Evolutionary conservation across 2,888 invertebrate species (phyloP), one percentile per base, ranked within the genome.

Genomic region (Eristalis pertinax): DNA sequence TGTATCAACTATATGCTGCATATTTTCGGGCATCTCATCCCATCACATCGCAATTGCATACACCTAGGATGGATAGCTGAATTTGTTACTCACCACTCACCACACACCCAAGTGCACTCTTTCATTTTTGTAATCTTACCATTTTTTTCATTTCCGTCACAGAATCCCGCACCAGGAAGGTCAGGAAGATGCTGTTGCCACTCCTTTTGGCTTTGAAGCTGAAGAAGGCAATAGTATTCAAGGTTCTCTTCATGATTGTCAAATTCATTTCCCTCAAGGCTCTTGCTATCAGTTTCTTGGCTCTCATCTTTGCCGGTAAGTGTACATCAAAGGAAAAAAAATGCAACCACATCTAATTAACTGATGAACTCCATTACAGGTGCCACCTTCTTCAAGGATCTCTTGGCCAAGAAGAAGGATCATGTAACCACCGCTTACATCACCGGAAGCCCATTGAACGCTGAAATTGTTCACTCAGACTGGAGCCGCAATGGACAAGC

Each of bases 191-290:
- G 90, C 90, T 95, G 32, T 90, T 96, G 64, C 96, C 96, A n/a
- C 91, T 95, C 69, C 92, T 96, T 29, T 91, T 96, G 89, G 93
- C 94, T 26, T 91, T 96, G 90, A 95, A 95, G 91, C 91, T 96
- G 89, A 95, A 95, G 91, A 94, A 95, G 72, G 93, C 94, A 58
- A 93, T 96, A 43, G 93, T 95, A 64, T 91, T 96, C 72, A 95
- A 95, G 38, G 93, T 95, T 32, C 91, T 95, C 64, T 93, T 96
- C 87, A 94, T 95, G 29, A 91, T 94, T 78, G 94, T 96, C 64
- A 95, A 95, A n/a, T 92, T 95, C 84, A 94, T 96, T 68, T 95
- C 95, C 10, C 94, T 96, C 90, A 96, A 95, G 92, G 95, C 95
- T 75, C 93, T 96, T 74, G 95, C 95, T 80, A 94, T 95, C 38